Base-by-base conservation (phyloP, 2,113 vertebrate species). In the Sinosuthora webbiana region DNA sequence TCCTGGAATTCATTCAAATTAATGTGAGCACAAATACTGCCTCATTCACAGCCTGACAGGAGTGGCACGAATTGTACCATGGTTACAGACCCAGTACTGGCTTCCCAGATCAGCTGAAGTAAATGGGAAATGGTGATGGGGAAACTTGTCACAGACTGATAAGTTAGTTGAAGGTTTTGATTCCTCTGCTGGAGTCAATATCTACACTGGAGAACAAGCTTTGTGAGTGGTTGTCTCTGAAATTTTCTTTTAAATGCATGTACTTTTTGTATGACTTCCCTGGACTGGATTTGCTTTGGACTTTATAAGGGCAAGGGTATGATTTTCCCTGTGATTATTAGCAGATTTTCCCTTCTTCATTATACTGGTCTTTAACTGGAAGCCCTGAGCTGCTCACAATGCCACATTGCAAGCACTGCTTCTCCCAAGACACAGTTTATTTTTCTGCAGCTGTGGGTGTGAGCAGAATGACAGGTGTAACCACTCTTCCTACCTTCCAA, bases 401-500 rank as follows among this genome's bases (percentile, higher is more conserved):
- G 45, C 17, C 41, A 10, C 74, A 52, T 52, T 15, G 52, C 42
- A 57, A 79, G 45, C 21, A 28, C 13, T 30, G 14, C 57, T 86
- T 81, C 71, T 69, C 41, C 55, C 9, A 10, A 13, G 59, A 76
- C 24, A 68, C 10, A 11, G 44, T 33, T 35, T 22, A 45, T 76
- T 69, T 20, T 44, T 60, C 63, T 84, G 74, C 31, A 67, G 31
- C 2, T 52, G 25, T 49, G 27, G 9, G 10, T 64, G 15, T n/a
- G 53, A 76, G 24, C 5, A 68, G 68, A 67, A 77, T 22, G n/a
- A 23, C 27, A 44, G 62, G 35, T 42, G 41, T 24, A 27, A 55
- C 52, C 59, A 27, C 55, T 45, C 6, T 47, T 90, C 96, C 89
- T 95, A 98, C 98, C 98, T 97, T 95, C 98, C 98, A 55, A 97